Conservation (phyloP, 37 sponge, comb jelly and placozoan species). For the Bolinopsis microptera region DNA sequence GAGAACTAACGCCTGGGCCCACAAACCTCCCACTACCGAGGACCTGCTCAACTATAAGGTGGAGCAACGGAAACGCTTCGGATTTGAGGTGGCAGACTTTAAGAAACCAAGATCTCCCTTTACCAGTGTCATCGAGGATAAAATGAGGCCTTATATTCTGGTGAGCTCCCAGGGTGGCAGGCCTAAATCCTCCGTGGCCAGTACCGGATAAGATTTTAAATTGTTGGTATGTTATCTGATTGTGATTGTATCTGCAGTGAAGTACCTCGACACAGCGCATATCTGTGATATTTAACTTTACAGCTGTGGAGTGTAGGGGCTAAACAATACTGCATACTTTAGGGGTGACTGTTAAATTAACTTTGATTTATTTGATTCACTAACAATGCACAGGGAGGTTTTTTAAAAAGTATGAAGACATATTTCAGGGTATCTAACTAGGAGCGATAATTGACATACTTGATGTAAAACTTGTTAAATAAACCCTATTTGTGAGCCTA, state of each 20-base stretch:
- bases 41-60: constrained; percentile 33
- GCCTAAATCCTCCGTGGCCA: background rate
- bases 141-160: constrained; percentile 31
- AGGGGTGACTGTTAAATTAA: background rate
- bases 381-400: background rate
- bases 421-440: background rate
- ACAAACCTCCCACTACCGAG: constrained; percentile 13
- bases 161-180: background rate
- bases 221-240: background rate
- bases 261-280: too few species aligned
- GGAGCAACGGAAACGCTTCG: background rate
- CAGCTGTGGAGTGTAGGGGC: too few species aligned
- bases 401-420: background rate
- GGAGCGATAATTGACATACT: background rate
- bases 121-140: constrained; percentile 15
- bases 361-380: background rate
- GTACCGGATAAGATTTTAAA: background rate
- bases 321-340: background rate
- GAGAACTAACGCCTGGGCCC: constrained; percentile 57
- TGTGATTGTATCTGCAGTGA: too few species aligned
- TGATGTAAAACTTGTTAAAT: background rate
- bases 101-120: constrained; percentile 58
- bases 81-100: constrained; percentile 56
- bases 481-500: background rate
- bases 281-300: too few species aligned